Conservation (phyloP, 2,888 invertebrate genomes). For the Hyles lineata region DNA sequence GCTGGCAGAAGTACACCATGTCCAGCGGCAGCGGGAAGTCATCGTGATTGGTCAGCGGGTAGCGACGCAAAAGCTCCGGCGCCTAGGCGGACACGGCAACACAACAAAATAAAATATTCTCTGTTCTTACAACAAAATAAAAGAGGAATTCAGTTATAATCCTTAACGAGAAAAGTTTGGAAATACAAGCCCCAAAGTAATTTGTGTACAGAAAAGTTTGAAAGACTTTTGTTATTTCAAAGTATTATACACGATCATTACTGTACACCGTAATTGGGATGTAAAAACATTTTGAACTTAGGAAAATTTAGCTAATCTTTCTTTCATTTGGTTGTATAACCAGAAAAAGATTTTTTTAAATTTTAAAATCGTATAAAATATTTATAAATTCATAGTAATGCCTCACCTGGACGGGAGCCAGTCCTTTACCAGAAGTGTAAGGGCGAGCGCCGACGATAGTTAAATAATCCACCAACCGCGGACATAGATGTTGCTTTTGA, state of each 20-base stretch:
- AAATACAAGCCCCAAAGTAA: too few species aligned
- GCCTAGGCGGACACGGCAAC: constrained; percentile 81
- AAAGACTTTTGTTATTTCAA: too few species aligned
- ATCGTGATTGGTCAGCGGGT: constrained; percentile 97
- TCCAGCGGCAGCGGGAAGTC: constrained; percentile 99
- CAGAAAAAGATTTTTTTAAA: too few species aligned
- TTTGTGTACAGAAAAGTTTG: too few species aligned
- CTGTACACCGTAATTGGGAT: too few species aligned
- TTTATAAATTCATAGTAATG: background rate
- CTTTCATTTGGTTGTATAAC: too few species aligned
- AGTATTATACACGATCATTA: too few species aligned
- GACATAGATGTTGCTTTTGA: constrained; percentile 93
- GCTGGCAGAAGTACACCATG: constrained; percentile 99
- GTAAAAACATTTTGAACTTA: too few species aligned
- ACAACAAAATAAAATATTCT: background rate
- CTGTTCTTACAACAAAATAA: too few species aligned
- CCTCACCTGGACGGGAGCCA: constrained; percentile 91
- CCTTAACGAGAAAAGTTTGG: too few species aligned
- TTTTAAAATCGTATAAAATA: background rate
- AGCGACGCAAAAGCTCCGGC: constrained; percentile 97
- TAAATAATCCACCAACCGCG: constrained; percentile 97
- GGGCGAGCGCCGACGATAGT: constrained; percentile 97
- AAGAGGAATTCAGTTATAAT: too few species aligned
- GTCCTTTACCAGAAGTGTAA: constrained; percentile 85
- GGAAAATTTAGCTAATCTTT: too few species aligned